These are phyloP conservation scores for Meghimatium bilineatum DNA, from an alignment of 2,888 invertebrate genomes.

Conservation along the genomic window DNA sequence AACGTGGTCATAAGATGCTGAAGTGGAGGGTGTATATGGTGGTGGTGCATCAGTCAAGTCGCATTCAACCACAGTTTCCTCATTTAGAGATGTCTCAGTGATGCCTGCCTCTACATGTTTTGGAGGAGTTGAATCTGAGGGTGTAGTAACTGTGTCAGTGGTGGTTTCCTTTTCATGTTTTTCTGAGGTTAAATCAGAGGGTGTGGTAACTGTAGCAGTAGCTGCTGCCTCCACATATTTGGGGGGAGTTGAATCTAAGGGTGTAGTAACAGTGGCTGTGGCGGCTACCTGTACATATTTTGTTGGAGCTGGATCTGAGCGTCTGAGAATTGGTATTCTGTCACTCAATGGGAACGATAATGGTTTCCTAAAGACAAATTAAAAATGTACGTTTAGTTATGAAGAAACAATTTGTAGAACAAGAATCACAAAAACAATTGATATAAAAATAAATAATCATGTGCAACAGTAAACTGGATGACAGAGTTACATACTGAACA, in stretches of 20 bases:
- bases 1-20: neutral
- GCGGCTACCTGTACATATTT: slow-evolving; percentile 16
- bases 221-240: slow-evolving; percentile 16
- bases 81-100: neutral
- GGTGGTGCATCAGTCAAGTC: slow-evolving; percentile 25
- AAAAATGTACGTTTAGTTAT: neutral
- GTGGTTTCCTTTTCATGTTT: slow-evolving; percentile 9
- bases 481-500: no score
- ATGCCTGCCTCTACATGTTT: slow-evolving; percentile 10
- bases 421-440: neutral
- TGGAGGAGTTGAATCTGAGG: slow-evolving; percentile 27
- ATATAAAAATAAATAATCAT: neutral
- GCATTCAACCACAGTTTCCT: neutral
- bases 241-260: slow-evolving; percentile 26
- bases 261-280: neutral
- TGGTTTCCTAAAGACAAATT: neutral
- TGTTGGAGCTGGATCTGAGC: slow-evolving; percentile 28
- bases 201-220: neutral
- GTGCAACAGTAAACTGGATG: no score
- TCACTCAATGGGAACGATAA: slow-evolving; percentile 16
- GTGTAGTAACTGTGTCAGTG: neutral
- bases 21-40: slow-evolving; percentile 14
- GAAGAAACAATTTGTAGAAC: neutral
- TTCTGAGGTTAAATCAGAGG: slow-evolving; percentile 16
- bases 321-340: slow-evolving; percentile 25